Conservation (phyloP, 2,888 invertebrate genomes). For the Muschampia plurimacula region DNA sequence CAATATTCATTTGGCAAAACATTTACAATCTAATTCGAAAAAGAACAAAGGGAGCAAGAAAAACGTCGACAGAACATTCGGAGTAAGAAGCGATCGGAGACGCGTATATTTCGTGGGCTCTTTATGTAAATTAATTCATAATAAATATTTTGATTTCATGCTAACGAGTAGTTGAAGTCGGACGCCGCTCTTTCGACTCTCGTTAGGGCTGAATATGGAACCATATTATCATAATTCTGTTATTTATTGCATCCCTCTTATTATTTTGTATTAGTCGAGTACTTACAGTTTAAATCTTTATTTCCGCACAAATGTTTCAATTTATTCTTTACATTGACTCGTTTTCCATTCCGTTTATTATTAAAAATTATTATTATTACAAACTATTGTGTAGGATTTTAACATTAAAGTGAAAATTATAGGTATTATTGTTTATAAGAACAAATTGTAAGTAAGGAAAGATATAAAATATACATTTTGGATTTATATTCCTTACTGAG, state of each 20-base stretch:
- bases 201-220: constrained; percentile 73
- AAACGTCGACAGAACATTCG: constrained; percentile 47
- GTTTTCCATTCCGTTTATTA: neutral
- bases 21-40: constrained; percentile 38
- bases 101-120: constrained; percentile 70
- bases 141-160: constrained; percentile 80
- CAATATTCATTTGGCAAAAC: constrained; percentile 70
- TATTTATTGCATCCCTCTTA: constrained; percentile 70
- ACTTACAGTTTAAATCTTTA: constrained; percentile 20
- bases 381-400: too few species aligned
- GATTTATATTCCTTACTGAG: too few species aligned
- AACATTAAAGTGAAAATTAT: too few species aligned
- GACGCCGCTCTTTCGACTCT: constrained; percentile 69
- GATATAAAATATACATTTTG: too few species aligned
- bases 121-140: constrained; percentile 82
- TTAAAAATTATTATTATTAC: too few species aligned
- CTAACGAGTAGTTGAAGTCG: constrained; percentile 76
- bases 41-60: constrained; percentile 30
- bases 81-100: constrained; percentile 53
- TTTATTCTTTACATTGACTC: neutral
- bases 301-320: constrained; percentile 26
- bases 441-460: too few species aligned
- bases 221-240: constrained; percentile 76
- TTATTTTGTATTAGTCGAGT: constrained; percentile 51
- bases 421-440: too few species aligned